Evolutionary conservation across 2,113 vertebrate genomes (phyloP), one percentile per base, ranked within the genome.

Genomic region (Calcarius ornatus): DNA sequence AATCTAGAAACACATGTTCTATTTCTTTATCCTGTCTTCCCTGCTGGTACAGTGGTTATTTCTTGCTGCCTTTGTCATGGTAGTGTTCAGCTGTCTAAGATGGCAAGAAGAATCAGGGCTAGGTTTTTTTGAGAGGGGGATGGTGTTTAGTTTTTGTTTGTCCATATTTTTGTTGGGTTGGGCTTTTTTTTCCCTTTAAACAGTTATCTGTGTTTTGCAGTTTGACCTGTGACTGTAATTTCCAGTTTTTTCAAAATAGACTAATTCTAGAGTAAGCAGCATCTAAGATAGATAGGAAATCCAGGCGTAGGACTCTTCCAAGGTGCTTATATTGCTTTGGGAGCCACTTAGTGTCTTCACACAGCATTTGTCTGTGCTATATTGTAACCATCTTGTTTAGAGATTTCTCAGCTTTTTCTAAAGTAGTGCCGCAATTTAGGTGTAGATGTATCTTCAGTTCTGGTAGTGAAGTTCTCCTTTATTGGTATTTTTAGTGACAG

Each of bases 91-190:
- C 20, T 13, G 17, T 59, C 31, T 60, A 18, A 56, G n/a, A 30
- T 18, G 3, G 5, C 38, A 21, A 75, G 9, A 61, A 40, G 40
- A 78, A 57, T 51, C 38, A 60, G 19, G 48, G 33, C 5, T 59
- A 19, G 5, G 5, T 18, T 57, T n/a, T 25, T n/a, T 25, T 38
- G 2, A 8, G 31, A 11, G 3, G 6, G 11, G 6, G 0, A 3
- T 20, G 11, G 2, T 45, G 1, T 42, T 50, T 20, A 28, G 8
- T 4, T 2, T 37, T 24, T 9, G 7, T 47, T 77, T 43, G 30
- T 31, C n/a, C 8, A 5, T 54, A 17, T 47, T 82, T 27, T 65
- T 23, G 14, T 59, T 20, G 6, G 10, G 4, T 17, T 40, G 24
- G 3, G 2, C 6, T 40, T 75, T 59, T 23, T n/a, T 10, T n/a